Conservation (phyloP, 1,140 invertebrate genomes). For the Mesaphorura yosii region DNA sequence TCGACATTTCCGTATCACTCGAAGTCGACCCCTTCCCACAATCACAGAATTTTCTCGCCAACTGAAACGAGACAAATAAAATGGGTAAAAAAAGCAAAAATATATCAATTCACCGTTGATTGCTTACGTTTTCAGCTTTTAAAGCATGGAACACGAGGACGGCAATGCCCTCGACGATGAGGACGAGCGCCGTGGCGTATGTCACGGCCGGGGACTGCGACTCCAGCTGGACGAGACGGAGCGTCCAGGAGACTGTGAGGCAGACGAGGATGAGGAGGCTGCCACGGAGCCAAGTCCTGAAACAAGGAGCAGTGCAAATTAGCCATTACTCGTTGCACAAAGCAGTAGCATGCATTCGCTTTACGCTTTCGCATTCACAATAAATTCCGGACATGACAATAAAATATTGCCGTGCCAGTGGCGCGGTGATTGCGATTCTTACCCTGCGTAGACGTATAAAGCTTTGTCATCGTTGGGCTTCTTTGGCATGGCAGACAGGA, state of each 20-base stretch:
- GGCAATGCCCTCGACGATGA: slow-evolving; percentile 26
- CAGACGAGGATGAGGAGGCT: slow-evolving; percentile 30
- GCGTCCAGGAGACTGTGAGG: slow-evolving; percentile 29
- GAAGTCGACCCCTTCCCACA: slow-evolving; percentile 27
- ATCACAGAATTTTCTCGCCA: slow-evolving; percentile 31
- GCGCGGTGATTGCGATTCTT: no score
- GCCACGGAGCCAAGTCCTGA: slow-evolving; percentile 30
- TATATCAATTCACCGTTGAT: no score
- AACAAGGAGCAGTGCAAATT: slow-evolving; percentile 8
- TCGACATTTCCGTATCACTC: slow-evolving; percentile 31
- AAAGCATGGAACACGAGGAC: slow-evolving; percentile 29
- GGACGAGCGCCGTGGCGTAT: slow-evolving; percentile 24
- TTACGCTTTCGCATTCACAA: no score
- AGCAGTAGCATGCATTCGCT: no score
- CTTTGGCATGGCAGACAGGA: slow-evolving; percentile 30
- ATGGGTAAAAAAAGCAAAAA: background rate
- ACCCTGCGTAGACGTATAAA: slow-evolving; percentile 29
- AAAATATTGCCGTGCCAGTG: no score
- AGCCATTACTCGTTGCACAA: background rate
- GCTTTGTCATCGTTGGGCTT: slow-evolving; percentile 31
- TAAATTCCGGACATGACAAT: no score
- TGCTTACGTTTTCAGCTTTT: slow-evolving; percentile 31
- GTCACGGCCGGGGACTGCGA: slow-evolving; percentile 22
- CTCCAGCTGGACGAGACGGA: slow-evolving; percentile 29
- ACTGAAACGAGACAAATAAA: slow-evolving; percentile 15